Evolutionary conservation across 2,113 vertebrate species (phyloP), one percentile per base, ranked within the genome.

Genomic region (Nyctereutes procyonoides): DNA sequence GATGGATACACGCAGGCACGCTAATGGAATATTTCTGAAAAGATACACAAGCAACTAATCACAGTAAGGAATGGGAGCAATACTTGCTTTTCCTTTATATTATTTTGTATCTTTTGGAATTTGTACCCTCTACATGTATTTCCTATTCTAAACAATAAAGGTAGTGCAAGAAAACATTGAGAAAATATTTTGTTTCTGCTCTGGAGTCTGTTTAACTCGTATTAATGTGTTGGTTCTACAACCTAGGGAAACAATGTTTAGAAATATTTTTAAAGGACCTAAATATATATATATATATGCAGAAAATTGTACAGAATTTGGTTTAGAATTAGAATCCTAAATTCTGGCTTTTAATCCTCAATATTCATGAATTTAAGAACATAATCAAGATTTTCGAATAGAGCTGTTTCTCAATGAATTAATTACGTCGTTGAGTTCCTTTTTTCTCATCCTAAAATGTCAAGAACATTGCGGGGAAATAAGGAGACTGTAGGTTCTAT

Each of bases 11-110:
- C 63, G 43, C 2, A 53, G 14, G 10, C 83, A 48, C 84, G 60
- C 55, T 53, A 79, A 80, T 79, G 58, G 32, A 62, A 62, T 88
- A 51, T 74, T 96, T 88, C 35, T 88, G 76, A 88, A 97, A 88
- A 65, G 10, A 65, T 74, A 26, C 14, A 79, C 1, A 87, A 43
- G 4, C n/a, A 87, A 60, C 32, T 93, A 9, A 85, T 74, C 80
- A 67, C 12, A 63, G 22, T 83, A 93, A 96, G 8, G 56, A 88
- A 56, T 88, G 7, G 20, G 10, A 92, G 26, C 6, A 84, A 8
- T 85, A 12, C 16, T 43, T 83, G 58, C 35, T 69, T 80, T 86
- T 95, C 51, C 58, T 63, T 79, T 89, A 65, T 3, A 48, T 22
- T 6, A 17, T 88, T 83, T 56, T 77, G 48, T 30, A 62, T 88